Evolutionary conservation across 2,113 vertebrate species (phyloP).

Genomic region (Anas platyrhynchos): DNA sequence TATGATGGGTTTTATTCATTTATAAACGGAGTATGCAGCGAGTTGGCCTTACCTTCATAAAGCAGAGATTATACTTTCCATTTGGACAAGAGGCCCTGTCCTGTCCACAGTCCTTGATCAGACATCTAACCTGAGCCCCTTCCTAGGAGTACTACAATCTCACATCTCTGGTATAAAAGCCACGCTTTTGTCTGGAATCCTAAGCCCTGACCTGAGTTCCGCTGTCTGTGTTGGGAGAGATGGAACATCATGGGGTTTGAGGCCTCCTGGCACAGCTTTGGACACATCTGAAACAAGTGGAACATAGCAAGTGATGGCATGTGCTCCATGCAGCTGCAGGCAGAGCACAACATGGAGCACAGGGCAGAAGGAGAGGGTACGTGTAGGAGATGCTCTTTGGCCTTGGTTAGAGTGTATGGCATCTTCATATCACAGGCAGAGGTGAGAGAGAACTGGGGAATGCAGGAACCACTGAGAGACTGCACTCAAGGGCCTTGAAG

Average conservation of each 20-base stretch:
- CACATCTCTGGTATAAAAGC: background rate
- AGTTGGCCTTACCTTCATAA: background rate
- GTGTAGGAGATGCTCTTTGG: background rate
- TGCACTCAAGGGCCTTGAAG: fast-evolving
- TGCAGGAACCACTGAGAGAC: fast-evolving
- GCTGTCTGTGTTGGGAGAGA: background rate
- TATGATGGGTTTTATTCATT: background rate
- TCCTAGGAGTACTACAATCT: background rate
- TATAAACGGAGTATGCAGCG: background rate
- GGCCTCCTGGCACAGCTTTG: background rate
- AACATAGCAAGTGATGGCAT: background rate
- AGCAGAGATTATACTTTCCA: background rate
- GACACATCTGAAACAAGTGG: background rate
- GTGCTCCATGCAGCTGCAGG: background rate
- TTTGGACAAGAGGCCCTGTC: background rate
- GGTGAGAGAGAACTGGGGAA: background rate
- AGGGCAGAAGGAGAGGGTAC: background rate
- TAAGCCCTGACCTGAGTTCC: background rate
- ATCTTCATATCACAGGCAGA: fast-evolving
- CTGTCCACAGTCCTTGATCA: background rate
- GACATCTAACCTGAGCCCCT: background rate
- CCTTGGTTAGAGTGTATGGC: background rate
- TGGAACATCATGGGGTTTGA: background rate
- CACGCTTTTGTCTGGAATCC: background rate
- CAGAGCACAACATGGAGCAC: background rate